phyloP scores from a whole-genome alignment of 2,113 vertebrate species.

The Mesocricetus auratus region DNA sequence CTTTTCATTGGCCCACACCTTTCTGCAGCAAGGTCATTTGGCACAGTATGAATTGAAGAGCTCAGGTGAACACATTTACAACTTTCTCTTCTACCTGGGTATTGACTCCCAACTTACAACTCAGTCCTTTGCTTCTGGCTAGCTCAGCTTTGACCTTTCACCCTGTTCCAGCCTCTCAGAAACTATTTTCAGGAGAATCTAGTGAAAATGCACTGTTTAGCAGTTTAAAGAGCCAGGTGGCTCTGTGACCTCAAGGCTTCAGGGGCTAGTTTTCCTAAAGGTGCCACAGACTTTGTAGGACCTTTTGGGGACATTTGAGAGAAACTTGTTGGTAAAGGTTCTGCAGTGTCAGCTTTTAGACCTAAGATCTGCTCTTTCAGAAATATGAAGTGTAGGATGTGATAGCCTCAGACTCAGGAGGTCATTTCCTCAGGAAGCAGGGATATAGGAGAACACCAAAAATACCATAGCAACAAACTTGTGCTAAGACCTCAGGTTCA shows the following conservation, averaged over 20 bases:
- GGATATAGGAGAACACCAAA: not conserved
- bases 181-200: not conserved
- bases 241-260: not conserved
- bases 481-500: not conserved
- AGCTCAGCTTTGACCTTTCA: constrained; percentile 55
- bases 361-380: not conserved
- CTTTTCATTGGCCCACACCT: not conserved
- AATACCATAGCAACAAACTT: not conserved
- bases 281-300: not conserved
- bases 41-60: not conserved
- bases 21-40: constrained; percentile 23
- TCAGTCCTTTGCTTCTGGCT: not conserved
- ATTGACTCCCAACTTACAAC: not conserved
- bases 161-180: not conserved
- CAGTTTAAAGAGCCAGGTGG: constrained; percentile 35
- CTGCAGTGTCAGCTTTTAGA: not conserved
- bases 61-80: constrained; percentile 32
- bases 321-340: not conserved
- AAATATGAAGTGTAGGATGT: not conserved
- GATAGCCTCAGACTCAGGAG: not conserved
- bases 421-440: not conserved
- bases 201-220: constrained; percentile 21
- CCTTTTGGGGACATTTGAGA: not conserved
- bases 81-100: constrained; percentile 10
- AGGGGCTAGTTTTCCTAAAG: constrained; percentile 36